Base-by-base conservation (phyloP, 2,888 invertebrate genomes). In the Melanotus villosus region DNA sequence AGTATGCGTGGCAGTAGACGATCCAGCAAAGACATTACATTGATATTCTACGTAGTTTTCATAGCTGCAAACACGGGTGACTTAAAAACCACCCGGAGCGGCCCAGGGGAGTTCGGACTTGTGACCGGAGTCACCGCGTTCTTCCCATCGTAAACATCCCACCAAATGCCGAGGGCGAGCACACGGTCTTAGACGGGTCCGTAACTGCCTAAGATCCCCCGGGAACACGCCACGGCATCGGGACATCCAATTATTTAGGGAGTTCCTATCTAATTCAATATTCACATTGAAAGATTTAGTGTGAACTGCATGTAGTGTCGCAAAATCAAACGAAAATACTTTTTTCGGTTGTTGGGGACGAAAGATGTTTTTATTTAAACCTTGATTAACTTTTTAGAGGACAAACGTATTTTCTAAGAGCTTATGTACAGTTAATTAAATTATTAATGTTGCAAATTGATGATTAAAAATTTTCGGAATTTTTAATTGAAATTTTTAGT, bases 101-200 rank as follows among this genome's bases (percentile, higher is more conserved):
- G 54, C 78, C 68, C 75, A 14, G 71, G 78, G 78, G 77, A 77
- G 73, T 76, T 76, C 73, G 71, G 72, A 73, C 76, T 77, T 81
- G 81, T 78, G 81, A 82, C 80, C 79, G 77, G 72, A 77, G 78
- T 76, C 74, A 70, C 70, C 73, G 76, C 73, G 77, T 76, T 76
- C 80, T 81, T 82, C 82, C 80, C 82, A 81, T 80, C 80, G 79
- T 79, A 80, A 80, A 79, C 76, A 79, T 78, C 66, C 75, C 71
- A 73, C 66, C 70, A 73, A 70, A 73, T 68, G 73, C 73, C 70
- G 69, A 63, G 73, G 73, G 76, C 72, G 68, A 65, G 50, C 32
- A 45, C 60, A 19, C 45, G 62, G 70, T 59, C 64, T 64, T 58
- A 65, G 65, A 70, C 63, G 65, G 60, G 69, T 59, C 32, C 58